A percentile compares a stretch with the other conserved stretches of the same genome.
Evolutionary conservation across 2,797 vertebrate species (phyloP).

Genomic region (Thaleichthys pacificus): DNA sequence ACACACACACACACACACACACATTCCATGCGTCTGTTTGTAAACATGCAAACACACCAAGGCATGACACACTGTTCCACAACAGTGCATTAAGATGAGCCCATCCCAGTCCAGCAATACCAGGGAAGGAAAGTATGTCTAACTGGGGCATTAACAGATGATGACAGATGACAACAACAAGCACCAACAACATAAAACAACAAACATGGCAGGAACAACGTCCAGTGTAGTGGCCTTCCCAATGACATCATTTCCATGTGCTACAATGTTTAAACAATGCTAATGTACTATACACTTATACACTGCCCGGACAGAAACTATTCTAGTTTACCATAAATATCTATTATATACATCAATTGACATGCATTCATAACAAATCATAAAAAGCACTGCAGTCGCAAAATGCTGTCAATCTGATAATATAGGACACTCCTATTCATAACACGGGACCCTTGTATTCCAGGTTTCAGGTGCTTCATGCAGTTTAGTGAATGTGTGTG

Average conservation of each 20-base stretch:
- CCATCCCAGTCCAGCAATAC: constrained; percentile 27
- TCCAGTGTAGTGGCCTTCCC: background rate
- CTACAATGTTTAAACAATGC: constrained; percentile 16
- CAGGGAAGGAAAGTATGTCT: constrained; percentile 37
- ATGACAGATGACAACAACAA: constrained; percentile 11
- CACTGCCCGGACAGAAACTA: background rate
- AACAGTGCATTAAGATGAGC: constrained; percentile 41
- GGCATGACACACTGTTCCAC: constrained; percentile 32
- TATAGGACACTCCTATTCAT: too few species aligned
- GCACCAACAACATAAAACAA: constrained; percentile 14
- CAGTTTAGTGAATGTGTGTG: background rate
- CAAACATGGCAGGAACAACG: background rate
- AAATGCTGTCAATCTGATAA: too few species aligned
- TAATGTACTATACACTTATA: constrained; percentile 1
- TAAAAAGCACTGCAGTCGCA: too few species aligned
- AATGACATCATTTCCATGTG: background rate
- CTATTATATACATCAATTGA: too few species aligned
- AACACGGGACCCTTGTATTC: too few species aligned
- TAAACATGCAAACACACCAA: constrained; percentile 49
- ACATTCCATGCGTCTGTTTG: constrained; percentile 55
- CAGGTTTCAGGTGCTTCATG: too few species aligned
- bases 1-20: constrained; percentile 27
- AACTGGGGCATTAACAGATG: constrained; percentile 38
- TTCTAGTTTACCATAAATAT: background rate
- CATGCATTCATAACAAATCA: too few species aligned